Evolutionary conservation across 2,797 vertebrate species (phyloP), one percentile per base, ranked within the genome.

Genomic region (Girardinus metallicus): DNA sequence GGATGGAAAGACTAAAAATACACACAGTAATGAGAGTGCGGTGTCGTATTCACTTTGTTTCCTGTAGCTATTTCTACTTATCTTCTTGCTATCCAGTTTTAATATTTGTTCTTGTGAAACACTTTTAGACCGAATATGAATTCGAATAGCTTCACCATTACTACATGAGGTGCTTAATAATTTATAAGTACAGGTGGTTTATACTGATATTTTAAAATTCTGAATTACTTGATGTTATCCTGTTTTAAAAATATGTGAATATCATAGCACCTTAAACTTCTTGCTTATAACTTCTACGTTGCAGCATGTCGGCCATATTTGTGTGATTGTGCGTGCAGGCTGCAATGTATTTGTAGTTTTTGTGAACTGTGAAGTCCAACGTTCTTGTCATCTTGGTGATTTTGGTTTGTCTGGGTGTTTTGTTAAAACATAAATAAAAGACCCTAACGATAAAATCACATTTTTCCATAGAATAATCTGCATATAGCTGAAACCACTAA

Each of bases 1-100:
- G 88, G 88, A 92, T 91, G 83, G 93, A 89, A 85, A 84, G 73
- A 83, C 93, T 95, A 95, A 91, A 95, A 94, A 95, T 95, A 95
- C 83, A 86, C 85, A 73, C 83, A 78, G 82, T 93, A 94, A 94
- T 93, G 84, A 91, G 89, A 92, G 92, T 88, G 86, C 82, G 83
- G 90, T 90, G 87, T 92, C 70, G 41, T 84, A 92, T 89, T 91
- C 89, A 91, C 84, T 83, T 87, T 85, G 85, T 89, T 77, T 79
- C 90, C 89, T 73, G 71, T 62, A 86, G 88, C 83, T 78, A 81
- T 85, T 83, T 89, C 78, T 83, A 60, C 75, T 87, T 78, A 83
- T 81, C 83, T 83, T 72, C 76, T 84, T 75, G 76, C 74, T 92
- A 82, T 81, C 64, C 31, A 62, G 10, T 86, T 66, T 88, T 49